Percentiles rank a stretch among this genome's conserved stretches.
These are phyloP conservation scores for Scomber colias DNA, from an alignment of 2,113 vertebrate species.

Conservation along the genomic window DNA sequence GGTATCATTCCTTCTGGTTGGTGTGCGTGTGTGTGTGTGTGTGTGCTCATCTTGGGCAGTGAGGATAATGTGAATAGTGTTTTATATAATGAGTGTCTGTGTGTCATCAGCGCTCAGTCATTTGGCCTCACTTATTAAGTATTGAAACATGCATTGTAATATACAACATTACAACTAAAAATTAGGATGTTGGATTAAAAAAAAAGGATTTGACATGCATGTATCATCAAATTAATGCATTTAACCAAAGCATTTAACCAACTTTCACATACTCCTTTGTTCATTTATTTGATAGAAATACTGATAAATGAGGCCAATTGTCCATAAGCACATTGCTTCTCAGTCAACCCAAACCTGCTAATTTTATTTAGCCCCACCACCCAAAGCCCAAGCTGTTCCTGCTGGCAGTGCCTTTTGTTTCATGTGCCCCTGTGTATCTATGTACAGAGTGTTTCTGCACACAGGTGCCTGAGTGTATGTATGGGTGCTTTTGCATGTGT, in stretches of 20 bases:
- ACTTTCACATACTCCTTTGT: not conserved
- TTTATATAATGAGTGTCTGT: conserved; percentile 49
- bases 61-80: conserved; percentile 53
- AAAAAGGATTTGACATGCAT: conserved; percentile 2
- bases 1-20: conserved; percentile 41
- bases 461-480: conserved; percentile 58
- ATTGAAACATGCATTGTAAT: conserved; percentile 27
- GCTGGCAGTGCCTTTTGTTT: conserved; percentile 86
- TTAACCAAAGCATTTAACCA: conserved; percentile 27
- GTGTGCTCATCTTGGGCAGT: conserved; percentile 11
- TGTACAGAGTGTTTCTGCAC: conserved; percentile 52
- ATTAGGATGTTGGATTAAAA: conserved; percentile 14
- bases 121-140: conserved; percentile 46
- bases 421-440: conserved; percentile 53
- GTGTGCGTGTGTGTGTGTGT: conserved; percentile 33
- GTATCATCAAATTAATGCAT: conserved; percentile 23
- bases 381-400: conserved; percentile 65
- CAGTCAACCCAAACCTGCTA: conserved; percentile 2
- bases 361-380: conserved; percentile 9
- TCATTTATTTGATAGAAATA: not conserved
- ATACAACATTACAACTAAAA: conserved; percentile 12
- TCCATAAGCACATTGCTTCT: conserved; percentile 64
- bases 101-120: conserved; percentile 31
- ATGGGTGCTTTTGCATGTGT: conserved; percentile 51
- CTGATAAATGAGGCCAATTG: conserved; percentile 40